Evolutionary conservation across 2,888 invertebrate genomes (phyloP).

Genomic region (Sericinus montela): DNA sequence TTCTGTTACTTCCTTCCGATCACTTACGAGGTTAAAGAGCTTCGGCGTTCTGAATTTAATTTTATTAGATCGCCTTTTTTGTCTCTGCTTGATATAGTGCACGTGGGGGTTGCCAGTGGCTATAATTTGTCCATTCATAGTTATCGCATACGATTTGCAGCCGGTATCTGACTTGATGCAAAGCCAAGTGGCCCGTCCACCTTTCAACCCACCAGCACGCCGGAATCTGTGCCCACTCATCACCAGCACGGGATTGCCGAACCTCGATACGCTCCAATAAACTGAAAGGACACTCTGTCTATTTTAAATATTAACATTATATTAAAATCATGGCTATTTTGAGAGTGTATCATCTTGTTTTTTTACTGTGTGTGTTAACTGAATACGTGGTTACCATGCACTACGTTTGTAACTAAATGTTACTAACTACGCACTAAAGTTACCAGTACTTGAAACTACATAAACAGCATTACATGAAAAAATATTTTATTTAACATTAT

Average conservation of each 20-base stretch:
- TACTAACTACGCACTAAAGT: no score
- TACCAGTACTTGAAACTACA: background rate
- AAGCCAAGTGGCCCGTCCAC: constrained; percentile 43
- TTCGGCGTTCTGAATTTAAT: background rate
- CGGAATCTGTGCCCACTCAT: constrained; percentile 54
- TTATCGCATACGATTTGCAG: constrained; percentile 53
- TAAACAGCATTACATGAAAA: constrained; percentile 10
- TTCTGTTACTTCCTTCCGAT: background rate
- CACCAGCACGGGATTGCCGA: constrained; percentile 60
- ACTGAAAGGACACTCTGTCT: constrained; percentile 45
- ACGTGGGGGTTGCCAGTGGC: constrained; percentile 43
- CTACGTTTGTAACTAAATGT: no score
- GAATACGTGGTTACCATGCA: no score
- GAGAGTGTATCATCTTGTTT: no score
- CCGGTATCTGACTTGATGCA: constrained; percentile 65
- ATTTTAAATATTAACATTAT: no score
- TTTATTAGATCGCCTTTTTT: background rate
- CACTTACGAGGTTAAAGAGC: background rate
- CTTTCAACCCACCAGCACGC: constrained; percentile 31
- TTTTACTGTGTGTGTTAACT: no score
- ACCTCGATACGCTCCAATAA: constrained; percentile 53
- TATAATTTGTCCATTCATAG: constrained; percentile 37
- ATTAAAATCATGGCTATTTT: no score
- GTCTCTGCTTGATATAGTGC: constrained; percentile 33
- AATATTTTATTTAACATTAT: constrained; percentile 25